Conservation (phyloP, 2,888 invertebrate genomes). For the Leucania comma region DNA sequence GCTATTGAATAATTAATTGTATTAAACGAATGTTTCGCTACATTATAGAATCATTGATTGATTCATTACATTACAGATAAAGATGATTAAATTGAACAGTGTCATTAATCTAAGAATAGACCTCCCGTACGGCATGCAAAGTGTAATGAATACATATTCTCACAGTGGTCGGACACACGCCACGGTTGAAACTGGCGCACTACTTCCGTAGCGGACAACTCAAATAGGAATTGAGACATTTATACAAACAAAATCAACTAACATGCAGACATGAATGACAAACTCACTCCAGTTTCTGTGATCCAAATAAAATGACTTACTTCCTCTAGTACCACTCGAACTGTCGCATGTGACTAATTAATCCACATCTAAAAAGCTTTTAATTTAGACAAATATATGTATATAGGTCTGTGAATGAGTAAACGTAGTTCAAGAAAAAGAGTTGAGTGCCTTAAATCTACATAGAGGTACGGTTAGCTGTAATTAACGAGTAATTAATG, state of each 20-base stretch:
- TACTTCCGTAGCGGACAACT: conserved; percentile 72
- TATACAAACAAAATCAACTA: conserved; percentile 64
- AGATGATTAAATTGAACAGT: conserved; percentile 69
- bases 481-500: conserved; percentile 48
- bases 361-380: conserved; percentile 45
- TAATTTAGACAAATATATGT: conserved; percentile 54
- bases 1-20: conserved; percentile 59
- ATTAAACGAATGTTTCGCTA: conserved; percentile 65
- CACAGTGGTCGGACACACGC: conserved; percentile 70
- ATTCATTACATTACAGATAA: conserved; percentile 71
- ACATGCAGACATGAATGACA: conserved; percentile 60
- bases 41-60: conserved; percentile 66
- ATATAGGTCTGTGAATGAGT: conserved; percentile 44
- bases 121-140: conserved; percentile 77
- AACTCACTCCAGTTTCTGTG: conserved; percentile 68
- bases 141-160: conserved; percentile 75
- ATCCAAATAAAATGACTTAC: conserved; percentile 68
- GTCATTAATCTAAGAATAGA: conserved; percentile 72
- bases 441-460: conserved; percentile 47
- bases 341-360: conserved; percentile 55
- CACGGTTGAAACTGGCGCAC: conserved; percentile 70
- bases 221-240: conserved; percentile 65
- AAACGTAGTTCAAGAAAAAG: conserved; percentile 48
- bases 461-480: conserved; percentile 39
- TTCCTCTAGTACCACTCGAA: conserved; percentile 59